Evolutionary conservation across 2,113 vertebrate species (phyloP), one percentile per base, ranked within the genome.

Genomic region (Lipophrys pholis): DNA sequence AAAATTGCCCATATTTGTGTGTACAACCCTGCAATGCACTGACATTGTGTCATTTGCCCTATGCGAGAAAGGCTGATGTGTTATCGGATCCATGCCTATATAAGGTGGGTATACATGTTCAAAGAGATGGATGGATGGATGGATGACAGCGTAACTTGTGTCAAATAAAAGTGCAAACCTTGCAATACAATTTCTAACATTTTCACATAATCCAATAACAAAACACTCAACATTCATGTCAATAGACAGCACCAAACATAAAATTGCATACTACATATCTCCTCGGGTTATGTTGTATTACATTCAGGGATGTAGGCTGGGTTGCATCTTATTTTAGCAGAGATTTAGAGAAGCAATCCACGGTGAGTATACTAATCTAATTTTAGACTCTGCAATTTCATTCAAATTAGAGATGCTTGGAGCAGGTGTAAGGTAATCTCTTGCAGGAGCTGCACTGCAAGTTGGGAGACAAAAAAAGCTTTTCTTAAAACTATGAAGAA

Each of bases 391-490:
- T 64, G 66, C 7, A 39, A 45, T 69, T 80, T 38, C n/a, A 61
- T 74, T 58, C 11, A 58, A 58, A 81, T 53, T 52, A 42, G 53
- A 41, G 58, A n/a, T 10, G 11, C 41, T 67, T 9, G 69, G 14
- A 8, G 48, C 5, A 3, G 16, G 12, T 36, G 58, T 53, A n/a
- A 38, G 38, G 45, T 68, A 53, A 65, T 72, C 51, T 59, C 57
- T 71, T 53, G 61, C 11, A 56, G 71, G 56, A 61, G 60, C 60
- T 60, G 30, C 30, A 6, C 49, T 35, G 51, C 59, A 78, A 69
- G 40, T 16, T 45, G 30, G 30, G 57, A 36, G 43, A 51, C 59
- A 61, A 60, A 21, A 58, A 81, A 69, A 12, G 10, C n/a, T 48
- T 73, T 61, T 54, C 15, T 59, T 49, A 2, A 16, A 42, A 48